phyloP scores from a whole-genome alignment of 2,888 invertebrate species.

The Lasioglossum morio region DNA sequence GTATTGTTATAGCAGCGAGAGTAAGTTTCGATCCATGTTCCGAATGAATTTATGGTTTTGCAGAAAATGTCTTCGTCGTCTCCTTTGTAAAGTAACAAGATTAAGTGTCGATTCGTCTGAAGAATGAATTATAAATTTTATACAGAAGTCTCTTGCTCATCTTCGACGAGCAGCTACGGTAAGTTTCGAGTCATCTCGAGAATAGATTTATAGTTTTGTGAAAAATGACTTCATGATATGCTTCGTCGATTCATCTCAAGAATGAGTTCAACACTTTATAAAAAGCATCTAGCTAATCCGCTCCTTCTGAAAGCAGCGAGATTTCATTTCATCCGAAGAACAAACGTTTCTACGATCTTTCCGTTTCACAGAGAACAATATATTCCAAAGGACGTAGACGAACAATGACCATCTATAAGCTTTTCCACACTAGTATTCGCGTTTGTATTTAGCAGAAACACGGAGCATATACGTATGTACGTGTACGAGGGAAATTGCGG shows the following conservation, averaged over 20 bases:
- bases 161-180: background rate
- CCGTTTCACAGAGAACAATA: background rate
- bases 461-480: background rate
- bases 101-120: background rate
- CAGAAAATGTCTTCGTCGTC: background rate
- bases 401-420: background rate
- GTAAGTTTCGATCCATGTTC: background rate
- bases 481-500: background rate
- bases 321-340: background rate
- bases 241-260: background rate
- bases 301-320: background rate
- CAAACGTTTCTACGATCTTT: background rate
- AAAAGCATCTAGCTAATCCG: background rate
- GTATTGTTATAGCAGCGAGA: background rate
- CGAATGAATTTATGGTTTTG: background rate
- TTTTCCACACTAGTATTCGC: background rate
- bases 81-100: background rate
- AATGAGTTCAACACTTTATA: background rate
- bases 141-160: background rate
- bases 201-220: too few species aligned
- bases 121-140: background rate
- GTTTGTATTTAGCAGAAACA: background rate
- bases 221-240: too few species aligned
- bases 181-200: background rate
- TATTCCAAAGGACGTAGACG: background rate